These are phyloP conservation scores for Phacellophora camtschatica DNA, from an alignment of 30 jellyfish, hydroid and myxozoan genomes.

Conservation along the genomic window DNA sequence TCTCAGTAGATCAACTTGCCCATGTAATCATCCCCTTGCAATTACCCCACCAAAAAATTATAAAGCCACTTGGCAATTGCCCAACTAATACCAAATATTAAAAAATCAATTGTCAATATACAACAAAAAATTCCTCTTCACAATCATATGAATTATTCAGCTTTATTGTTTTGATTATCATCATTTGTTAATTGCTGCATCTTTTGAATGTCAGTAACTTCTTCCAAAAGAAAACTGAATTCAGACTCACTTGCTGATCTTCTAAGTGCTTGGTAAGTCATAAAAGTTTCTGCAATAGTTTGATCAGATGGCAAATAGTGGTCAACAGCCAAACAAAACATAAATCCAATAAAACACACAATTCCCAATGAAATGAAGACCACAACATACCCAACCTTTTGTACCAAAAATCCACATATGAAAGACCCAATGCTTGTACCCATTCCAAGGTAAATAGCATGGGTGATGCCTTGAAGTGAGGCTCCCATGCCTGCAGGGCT, in stretches of 20 bases:
- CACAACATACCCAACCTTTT: conserved; percentile 63
- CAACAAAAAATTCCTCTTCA: too few species aligned
- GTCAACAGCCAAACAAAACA: conserved; percentile 57
- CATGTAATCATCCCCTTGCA: too few species aligned
- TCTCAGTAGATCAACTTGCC: too few species aligned
- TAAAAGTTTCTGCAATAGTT: conserved; percentile 63
- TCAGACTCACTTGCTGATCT: conserved; percentile 53
- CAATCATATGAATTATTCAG: not conserved
- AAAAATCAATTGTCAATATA: too few species aligned
- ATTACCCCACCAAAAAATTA: too few species aligned
- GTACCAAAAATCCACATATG: conserved; percentile 55
- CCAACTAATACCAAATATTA: too few species aligned
- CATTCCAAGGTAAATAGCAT: conserved; percentile 80
- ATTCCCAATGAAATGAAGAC: conserved; percentile 69
- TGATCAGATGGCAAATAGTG: conserved; percentile 49
- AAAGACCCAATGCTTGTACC: conserved; percentile 81
- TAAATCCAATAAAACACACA: conserved; percentile 61
- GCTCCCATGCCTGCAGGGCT: conserved; percentile 90
- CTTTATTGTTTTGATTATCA: not conserved
- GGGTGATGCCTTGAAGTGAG: conserved; percentile 81
- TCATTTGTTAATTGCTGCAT: not conserved
- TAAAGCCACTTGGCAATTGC: too few species aligned
- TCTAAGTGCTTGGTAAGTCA: conserved; percentile 10
- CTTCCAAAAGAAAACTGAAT: conserved; percentile 40
- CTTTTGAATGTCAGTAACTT: not conserved